Conservation (phyloP, 2,113 vertebrate genomes). For the Melanerpes aurifrons region DNA sequence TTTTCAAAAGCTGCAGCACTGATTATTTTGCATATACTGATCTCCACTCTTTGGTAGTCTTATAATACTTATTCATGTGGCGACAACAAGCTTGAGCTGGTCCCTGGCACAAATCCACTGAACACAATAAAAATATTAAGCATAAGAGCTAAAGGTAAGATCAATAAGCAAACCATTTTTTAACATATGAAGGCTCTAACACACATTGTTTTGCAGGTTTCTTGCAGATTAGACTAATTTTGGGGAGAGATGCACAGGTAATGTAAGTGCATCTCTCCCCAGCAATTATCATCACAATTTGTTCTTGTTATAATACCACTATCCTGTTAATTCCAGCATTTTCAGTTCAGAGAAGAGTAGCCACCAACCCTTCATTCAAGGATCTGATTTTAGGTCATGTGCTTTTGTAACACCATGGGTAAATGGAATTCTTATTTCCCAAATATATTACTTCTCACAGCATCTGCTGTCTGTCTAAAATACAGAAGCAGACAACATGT, state of each 20-base stretch:
- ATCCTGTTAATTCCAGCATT: not conserved
- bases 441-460: not conserved
- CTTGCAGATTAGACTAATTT: not conserved
- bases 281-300: not conserved
- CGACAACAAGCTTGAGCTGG: not conserved
- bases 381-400: not conserved
- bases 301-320: not conserved
- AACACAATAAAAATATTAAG: not conserved
- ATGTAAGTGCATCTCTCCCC: no score
- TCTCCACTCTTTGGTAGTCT: not conserved
- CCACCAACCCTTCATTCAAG: not conserved
- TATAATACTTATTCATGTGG: not conserved
- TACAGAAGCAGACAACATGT: not conserved
- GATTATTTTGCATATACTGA: not conserved
- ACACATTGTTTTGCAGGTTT: not conserved
- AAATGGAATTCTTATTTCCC: not conserved
- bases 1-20: not conserved
- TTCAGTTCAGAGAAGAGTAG: not conserved
- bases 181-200: not conserved
- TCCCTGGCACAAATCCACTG: not conserved
- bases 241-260: no score
- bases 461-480: not conserved
- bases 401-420: not conserved
- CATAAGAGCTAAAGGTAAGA: not conserved
- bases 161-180: not conserved